Evolutionary conservation across 2,113 vertebrate genomes (phyloP).

Genomic region (Turnix velox): DNA sequence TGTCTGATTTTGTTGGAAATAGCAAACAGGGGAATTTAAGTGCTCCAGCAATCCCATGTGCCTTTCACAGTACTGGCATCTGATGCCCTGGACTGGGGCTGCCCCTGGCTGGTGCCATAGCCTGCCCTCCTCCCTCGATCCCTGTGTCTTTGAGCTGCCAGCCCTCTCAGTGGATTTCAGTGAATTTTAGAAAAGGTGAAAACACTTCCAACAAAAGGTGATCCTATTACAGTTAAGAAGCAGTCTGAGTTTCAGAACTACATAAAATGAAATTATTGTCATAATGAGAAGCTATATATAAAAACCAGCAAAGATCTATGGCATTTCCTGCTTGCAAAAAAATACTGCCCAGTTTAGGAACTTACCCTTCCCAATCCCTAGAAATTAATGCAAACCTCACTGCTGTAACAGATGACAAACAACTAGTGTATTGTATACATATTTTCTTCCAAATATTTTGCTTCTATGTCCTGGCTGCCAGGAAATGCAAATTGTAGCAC

Average conservation of each 20-base stretch:
- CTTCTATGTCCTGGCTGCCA: slow-evolving; percentile 18
- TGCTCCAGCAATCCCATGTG: not conserved
- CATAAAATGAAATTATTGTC: not conserved
- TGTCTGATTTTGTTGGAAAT: not conserved
- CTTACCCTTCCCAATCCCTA: accelerated
- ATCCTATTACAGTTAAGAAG: not conserved
- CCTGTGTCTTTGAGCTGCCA: accelerated
- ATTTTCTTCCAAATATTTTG: slow-evolving; percentile 32
- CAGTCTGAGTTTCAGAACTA: not conserved
- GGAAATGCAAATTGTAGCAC: slow-evolving; percentile 19
- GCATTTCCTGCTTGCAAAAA: slow-evolving; percentile 2
- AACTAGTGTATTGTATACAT: not conserved
- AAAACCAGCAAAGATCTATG: not conserved
- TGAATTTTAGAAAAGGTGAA: not conserved
- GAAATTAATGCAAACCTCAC: slow-evolving; percentile 2
- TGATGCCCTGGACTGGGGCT: not conserved
- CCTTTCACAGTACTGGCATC: accelerated
- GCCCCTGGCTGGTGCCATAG: not conserved
- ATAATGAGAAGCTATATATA: not conserved
- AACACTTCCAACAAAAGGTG: not conserved
- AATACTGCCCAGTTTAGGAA: not conserved
- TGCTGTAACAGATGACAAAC: slow-evolving; percentile 40
- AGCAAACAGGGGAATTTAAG: not conserved
- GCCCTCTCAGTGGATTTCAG: not conserved
- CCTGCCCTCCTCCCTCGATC: not conserved